A percentile compares a stretch with the other conserved stretches of the same genome.
Evolutionary conservation across 1,140 invertebrate species (phyloP).

Genomic region (Arion vulgaris): DNA sequence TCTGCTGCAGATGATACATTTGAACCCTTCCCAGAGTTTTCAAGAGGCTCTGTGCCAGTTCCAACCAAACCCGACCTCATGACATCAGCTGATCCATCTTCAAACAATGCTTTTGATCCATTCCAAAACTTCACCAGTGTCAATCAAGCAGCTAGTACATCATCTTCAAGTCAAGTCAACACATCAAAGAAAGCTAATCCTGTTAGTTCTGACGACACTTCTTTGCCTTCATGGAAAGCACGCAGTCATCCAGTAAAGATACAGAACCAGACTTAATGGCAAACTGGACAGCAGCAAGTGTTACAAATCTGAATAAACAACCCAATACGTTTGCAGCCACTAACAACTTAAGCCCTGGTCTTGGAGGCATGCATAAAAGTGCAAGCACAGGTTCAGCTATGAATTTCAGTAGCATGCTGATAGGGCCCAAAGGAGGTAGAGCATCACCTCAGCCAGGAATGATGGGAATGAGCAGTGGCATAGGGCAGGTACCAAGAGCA

Average conservation of each 20-base stretch:
- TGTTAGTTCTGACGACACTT: constrained; percentile 49
- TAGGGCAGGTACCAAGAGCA: constrained; percentile 46
- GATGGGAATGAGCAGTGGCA: constrained; percentile 25
- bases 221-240: constrained; percentile 55
- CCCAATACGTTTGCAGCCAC: constrained; percentile 27
- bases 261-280: constrained; percentile 62
- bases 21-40: constrained; percentile 54
- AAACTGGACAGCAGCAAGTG: constrained; percentile 59
- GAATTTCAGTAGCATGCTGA: constrained; percentile 40
- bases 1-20: constrained; percentile 40
- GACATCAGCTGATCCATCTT: constrained; percentile 16
- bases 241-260: constrained; percentile 5
- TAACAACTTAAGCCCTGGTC: constrained; percentile 18
- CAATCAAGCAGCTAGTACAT: constrained; percentile 21
- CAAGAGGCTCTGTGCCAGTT: neutral
- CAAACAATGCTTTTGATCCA: constrained; percentile 56
- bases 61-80: constrained; percentile 29
- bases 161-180: neutral
- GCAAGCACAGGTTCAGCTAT: constrained; percentile 46
- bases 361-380: constrained; percentile 48
- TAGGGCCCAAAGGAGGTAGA: constrained; percentile 6
- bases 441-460: constrained; percentile 31
- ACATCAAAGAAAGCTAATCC: neutral
- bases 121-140: constrained; percentile 50
- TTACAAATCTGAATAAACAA: constrained; percentile 32